Percentiles rank a stretch among this genome's conserved stretches.
Conservation (phyloP, 2,797 vertebrate species). For the Oreochromis grahami region DNA sequence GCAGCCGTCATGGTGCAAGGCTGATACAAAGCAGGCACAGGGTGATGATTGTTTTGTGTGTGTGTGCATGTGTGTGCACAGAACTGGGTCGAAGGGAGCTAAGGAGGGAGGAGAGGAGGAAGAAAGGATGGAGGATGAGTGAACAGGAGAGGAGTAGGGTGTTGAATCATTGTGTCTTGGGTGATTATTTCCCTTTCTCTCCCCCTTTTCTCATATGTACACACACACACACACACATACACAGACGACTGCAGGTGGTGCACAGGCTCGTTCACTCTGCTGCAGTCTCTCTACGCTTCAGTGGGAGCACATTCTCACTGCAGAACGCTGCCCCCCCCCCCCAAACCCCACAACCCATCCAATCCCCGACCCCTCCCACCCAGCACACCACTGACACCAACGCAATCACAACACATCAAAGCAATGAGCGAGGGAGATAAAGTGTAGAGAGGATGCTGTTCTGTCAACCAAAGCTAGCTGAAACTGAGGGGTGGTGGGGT, state of each 20-base stretch:
- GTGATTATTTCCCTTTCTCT: slow-evolving; percentile 61
- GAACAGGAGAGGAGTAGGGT: slow-evolving; percentile 46
- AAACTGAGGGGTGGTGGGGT: slow-evolving; percentile 4
- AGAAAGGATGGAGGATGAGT: slow-evolving; percentile 34
- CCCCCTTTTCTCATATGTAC: background rate
- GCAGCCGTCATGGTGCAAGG: slow-evolving; percentile 41
- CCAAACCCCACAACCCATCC: background rate
- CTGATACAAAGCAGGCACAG: slow-evolving; percentile 41
- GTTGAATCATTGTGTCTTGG: slow-evolving; percentile 71
- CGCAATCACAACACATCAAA: slow-evolving; percentile 74
- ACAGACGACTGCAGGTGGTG: slow-evolving; percentile 71
- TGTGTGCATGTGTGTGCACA: slow-evolving; percentile 24
- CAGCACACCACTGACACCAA: slow-evolving; percentile 53
- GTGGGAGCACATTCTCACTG: slow-evolving; percentile 78
- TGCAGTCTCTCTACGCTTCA: slow-evolving; percentile 83
- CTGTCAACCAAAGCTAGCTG: slow-evolving; percentile 49
- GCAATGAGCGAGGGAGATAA: slow-evolving; percentile 68
- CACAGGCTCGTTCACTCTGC: slow-evolving; percentile 72
- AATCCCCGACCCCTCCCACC: slow-evolving; percentile 35
- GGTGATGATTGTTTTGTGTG: slow-evolving; percentile 46
- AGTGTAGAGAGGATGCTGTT: slow-evolving; percentile 50
- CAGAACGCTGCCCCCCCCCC: slow-evolving; percentile 60
- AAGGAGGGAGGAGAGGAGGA: slow-evolving; percentile 36
- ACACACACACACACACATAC: slow-evolving; percentile 7
- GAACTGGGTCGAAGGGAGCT: slow-evolving; percentile 60